A percentile compares a stretch with the other conserved stretches of the same genome.
phyloP scores from a whole-genome alignment of 2,888 invertebrate genomes.

The Pristionchus exspectatus region DNA sequence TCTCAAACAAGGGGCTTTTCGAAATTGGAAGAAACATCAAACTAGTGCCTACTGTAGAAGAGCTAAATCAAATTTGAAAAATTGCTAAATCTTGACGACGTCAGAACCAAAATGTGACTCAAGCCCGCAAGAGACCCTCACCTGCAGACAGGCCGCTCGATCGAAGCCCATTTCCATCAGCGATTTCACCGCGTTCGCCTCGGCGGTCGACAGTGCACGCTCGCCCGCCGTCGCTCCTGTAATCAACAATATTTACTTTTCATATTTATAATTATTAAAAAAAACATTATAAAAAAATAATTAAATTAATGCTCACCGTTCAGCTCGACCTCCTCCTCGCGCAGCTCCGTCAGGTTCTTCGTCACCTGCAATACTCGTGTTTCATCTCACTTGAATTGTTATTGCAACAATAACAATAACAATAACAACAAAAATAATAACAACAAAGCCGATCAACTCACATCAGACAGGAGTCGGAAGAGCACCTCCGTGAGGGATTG shows the following conservation, averaged over 20 bases:
- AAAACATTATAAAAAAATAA: background rate
- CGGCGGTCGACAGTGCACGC: background rate
- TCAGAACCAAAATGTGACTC: too few species aligned
- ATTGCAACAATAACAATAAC: background rate
- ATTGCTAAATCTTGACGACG: too few species aligned
- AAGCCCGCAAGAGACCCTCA: background rate
- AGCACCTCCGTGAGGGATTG: background rate
- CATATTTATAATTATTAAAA: background rate
- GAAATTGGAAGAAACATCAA: too few species aligned
- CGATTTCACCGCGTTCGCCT: slow-evolving; percentile 21
- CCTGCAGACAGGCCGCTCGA: slow-evolving; percentile 58
- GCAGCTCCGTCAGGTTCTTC: slow-evolving; percentile 42
- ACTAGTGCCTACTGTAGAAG: too few species aligned
- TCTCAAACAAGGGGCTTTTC: too few species aligned
- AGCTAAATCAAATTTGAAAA: too few species aligned
- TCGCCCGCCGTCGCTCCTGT: background rate
- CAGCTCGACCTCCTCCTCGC: slow-evolving; percentile 23
- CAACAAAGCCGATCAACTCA: background rate
- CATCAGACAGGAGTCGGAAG: slow-evolving; percentile 36
- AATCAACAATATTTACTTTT: background rate
- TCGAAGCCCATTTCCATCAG: slow-evolving; percentile 73
- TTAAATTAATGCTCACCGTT: background rate
- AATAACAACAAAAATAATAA: background rate
- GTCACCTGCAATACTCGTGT: slow-evolving; percentile 42
- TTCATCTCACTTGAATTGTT: background rate